Base-by-base conservation (phyloP, 2,888 invertebrate genomes). In the Eilema griseolum region DNA sequence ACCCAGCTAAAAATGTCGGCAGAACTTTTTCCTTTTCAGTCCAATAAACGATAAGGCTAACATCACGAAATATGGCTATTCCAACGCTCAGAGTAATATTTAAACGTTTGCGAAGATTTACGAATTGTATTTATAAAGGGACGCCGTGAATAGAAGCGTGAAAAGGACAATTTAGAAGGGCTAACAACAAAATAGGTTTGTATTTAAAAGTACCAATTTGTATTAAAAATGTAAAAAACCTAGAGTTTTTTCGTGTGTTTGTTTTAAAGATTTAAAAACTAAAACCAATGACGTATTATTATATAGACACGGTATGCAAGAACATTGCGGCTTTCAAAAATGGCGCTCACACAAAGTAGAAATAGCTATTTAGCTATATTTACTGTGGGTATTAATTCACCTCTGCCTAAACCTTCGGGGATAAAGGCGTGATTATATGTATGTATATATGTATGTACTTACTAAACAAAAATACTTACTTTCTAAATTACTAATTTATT, bases 71-170 rank as follows among this genome's bases (percentile, higher is more conserved):
- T 70, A 70, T 71, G 46, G 59, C 59, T 71, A 70, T 60, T 60
- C 37, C 26, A 68, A 61, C 68, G 67, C 73, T 72, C 71, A 26
- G 65, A 78, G 68, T 63, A 61, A 66, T 57, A 64, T 63, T 28
- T 66, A 71, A 73, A 64, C 67, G 73, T 59, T 46, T 71, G 56
- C n/a, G 61, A 78, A 75, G 78, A 79, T 80, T 80, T 78, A 79
- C 71, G 57, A 62, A 70, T 70, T 75, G 57, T 68, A 79, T 80
- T 75, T 80, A 69, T 81, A 73, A 52, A 66, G 24, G 56, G 62
- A 11, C 26, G 52, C 14, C 11, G 57, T 46, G 61, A 61, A 61
- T 31, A 16, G 37, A 59, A 57, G 62, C 28, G 57, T 33, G 59
- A 31, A 33, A 24, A 7, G 62, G 56, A n/a, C 59, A 62, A 62